Percentiles rank a stretch among this genome's conserved stretches.
Evolutionary conservation across 2,888 invertebrate species (phyloP).

Genomic region (Hyppa rectilinea): DNA sequence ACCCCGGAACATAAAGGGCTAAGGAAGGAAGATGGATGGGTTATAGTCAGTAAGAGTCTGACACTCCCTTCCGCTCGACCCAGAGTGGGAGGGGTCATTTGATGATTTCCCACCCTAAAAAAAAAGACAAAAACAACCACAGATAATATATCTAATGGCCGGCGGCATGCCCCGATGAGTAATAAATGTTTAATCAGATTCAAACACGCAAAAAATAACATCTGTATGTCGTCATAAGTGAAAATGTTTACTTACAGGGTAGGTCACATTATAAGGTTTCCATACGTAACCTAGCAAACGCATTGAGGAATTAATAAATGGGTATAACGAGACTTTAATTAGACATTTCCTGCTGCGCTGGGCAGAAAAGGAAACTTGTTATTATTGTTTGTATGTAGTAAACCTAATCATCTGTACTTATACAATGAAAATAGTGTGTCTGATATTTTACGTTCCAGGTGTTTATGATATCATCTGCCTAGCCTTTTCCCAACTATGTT

Average conservation of each 20-base stretch:
- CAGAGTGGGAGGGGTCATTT: no score
- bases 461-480: no score
- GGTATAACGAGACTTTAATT: background rate
- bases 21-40: no score
- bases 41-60: no score
- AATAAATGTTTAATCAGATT: background rate
- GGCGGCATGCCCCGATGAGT: no score
- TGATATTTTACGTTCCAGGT: background rate
- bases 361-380: slow-evolving; percentile 7
- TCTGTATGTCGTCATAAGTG: background rate
- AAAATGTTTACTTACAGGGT: background rate
- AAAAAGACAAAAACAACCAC: no score
- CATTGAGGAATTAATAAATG: background rate
- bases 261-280: background rate
- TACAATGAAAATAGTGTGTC: background rate
- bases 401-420: slow-evolving; percentile 3
- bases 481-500: no score
- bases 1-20: no score
- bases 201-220: no score
- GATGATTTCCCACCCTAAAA: no score
- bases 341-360: background rate
- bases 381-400: slow-evolving; percentile 17
- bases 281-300: background rate
- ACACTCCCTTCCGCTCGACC: no score
- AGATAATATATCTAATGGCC: no score